Base-by-base conservation (phyloP, 2,797 vertebrate species). In the Oreochromis mossambicus region DNA sequence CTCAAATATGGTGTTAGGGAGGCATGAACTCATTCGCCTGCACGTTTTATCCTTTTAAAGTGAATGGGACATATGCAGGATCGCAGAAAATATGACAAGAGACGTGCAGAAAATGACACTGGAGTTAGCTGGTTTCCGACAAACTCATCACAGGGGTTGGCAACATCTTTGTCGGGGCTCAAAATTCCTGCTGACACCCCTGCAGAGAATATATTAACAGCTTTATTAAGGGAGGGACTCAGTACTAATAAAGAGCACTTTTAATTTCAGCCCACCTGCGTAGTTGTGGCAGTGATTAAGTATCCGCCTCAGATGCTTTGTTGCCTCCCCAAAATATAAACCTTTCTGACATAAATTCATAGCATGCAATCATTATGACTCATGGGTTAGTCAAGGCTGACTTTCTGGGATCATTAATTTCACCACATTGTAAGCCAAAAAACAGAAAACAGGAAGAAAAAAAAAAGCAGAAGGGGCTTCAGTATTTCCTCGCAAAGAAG, bases 391-490 rank as follows among this genome's bases (percentile, higher is more conserved):
- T 88, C 48, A 82, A 83, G 77, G 82, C 83, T 83, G 86, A 83
- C 32, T 90, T 90, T 94, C 87, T 84, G 80, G 82, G 55, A 77
- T 92, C 86, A 85, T 92, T 94, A 89, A 91, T 91, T 86, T 89
- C 14, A 77, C n/a, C 63, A 56, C 41, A 46, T 78, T 79, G 61
- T 24, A 34, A 77, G 77, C 75, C 77, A 89, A 80, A 87, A 77
- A 29, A 80, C 24, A 29, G 56, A 78, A 88, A 38, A 66, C 32
- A 3, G 19, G 21, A 41, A n/a, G 4, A 36, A 41, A 66, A 63
- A 13, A 38, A 66, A 13, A 41, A 66, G 36, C 34, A 66, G 36
- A 66, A 41, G n/a, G 73, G 55, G 12, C 41, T 76, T 56, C 54
- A 36, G 43, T 48, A 32, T 91, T 87, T 83, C 38, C 43, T 84